Percentiles rank a stretch among this genome's conserved stretches.
Evolutionary conservation across 92 coral and sea anemone genomes (phyloP).

Genomic region (Pocillopora grandis): DNA sequence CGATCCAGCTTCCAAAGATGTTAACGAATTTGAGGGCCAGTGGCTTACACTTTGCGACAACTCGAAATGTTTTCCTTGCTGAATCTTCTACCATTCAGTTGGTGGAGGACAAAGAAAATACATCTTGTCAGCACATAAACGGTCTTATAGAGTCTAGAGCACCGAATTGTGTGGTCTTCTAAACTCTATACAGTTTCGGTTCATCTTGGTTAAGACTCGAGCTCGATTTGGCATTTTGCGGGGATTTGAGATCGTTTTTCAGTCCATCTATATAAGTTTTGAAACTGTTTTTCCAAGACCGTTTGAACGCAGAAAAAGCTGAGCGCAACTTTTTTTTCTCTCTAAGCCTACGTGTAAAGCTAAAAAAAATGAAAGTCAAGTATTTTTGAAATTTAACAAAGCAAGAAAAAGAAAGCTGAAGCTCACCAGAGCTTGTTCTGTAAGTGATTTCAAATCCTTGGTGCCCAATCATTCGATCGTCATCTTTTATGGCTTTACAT

Average conservation of each 20-base stretch:
- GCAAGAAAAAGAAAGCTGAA: neutral
- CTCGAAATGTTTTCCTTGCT: constrained; percentile 20
- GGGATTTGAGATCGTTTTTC: too few species aligned
- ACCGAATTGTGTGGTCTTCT: neutral
- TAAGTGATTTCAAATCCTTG: constrained; percentile 48
- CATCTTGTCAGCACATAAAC: neutral
- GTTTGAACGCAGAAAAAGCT: too few species aligned
- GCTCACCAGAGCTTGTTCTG: constrained; percentile 48
- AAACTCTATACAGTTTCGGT: too few species aligned
- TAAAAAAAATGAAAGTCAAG: too few species aligned
- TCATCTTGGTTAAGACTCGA: too few species aligned
- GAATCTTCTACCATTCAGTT: neutral
- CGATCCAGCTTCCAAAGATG: constrained; percentile 39
- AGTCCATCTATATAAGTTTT: too few species aligned
- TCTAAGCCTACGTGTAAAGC: too few species aligned
- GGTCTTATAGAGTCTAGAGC: neutral
- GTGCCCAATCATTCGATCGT: constrained; percentile 46
- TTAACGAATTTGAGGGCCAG: constrained; percentile 24
- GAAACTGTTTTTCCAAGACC: too few species aligned
- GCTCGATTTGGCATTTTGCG: too few species aligned
- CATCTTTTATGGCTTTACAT: constrained; percentile 36
- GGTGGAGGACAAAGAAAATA: neutral
- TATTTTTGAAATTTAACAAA: neutral
- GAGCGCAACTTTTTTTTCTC: too few species aligned
- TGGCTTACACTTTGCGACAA: constrained; percentile 33